phyloP scores from a whole-genome alignment of 2,797 vertebrate genomes.

The Cirrhinus mrigala region DNA sequence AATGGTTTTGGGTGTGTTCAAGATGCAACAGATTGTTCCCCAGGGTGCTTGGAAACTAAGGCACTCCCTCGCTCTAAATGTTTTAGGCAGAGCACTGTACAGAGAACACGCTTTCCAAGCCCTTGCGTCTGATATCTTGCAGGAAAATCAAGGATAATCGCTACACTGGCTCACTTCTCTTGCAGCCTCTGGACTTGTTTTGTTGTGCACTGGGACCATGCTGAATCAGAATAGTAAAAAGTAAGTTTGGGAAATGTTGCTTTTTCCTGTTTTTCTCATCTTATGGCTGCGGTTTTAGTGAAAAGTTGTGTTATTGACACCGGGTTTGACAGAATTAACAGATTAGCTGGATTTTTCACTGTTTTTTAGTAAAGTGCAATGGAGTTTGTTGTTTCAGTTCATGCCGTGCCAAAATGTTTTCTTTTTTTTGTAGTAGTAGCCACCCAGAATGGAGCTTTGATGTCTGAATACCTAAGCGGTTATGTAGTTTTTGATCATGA shows the following conservation, averaged over 20 bases:
- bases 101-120: slow-evolving; percentile 25
- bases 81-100: slow-evolving; percentile 22
- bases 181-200: slow-evolving; percentile 30
- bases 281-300: slow-evolving; percentile 41
- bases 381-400: background rate
- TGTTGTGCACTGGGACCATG: slow-evolving; percentile 54
- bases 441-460: background rate
- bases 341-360: slow-evolving; percentile 5
- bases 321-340: background rate
- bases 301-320: slow-evolving; percentile 11
- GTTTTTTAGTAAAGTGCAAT: background rate
- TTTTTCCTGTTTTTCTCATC: slow-evolving; percentile 34
- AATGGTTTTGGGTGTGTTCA: slow-evolving; percentile 61
- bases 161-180: slow-evolving; percentile 3
- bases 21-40: slow-evolving; percentile 61
- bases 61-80: slow-evolving; percentile 39
- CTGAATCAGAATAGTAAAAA: slow-evolving; percentile 55
- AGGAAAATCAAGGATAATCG: slow-evolving; percentile 35
- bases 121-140: slow-evolving; percentile 26
- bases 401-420: background rate
- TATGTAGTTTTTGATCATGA: background rate
- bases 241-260: slow-evolving; percentile 56
- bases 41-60: slow-evolving; percentile 39
- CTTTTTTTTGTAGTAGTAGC: background rate
- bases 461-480: background rate